A percentile compares a stretch with the other conserved stretches of the same genome.
Evolutionary conservation across 2,113 vertebrate species (phyloP).

Genomic region (Semicossyphus pulcher): DNA sequence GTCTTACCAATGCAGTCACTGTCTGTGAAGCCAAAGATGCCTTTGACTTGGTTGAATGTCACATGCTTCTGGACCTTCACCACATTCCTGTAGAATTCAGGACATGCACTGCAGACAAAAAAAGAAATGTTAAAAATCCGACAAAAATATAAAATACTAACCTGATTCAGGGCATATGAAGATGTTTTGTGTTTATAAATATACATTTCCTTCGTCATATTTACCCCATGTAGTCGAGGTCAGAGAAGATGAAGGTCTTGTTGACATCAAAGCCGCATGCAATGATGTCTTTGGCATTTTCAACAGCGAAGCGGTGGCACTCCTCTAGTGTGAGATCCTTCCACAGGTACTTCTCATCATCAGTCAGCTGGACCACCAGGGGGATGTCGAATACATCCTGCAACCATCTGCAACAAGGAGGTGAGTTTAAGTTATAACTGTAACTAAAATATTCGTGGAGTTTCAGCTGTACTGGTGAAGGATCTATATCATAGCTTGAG

Average conservation of each 20-base stretch:
- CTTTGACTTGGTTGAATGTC: conserved; percentile 98
- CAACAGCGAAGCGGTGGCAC: conserved; percentile 87
- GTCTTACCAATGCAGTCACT: conserved; percentile 95
- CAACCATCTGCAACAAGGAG: conserved; percentile 87
- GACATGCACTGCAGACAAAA: conserved; percentile 84
- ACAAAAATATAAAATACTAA: too few species aligned
- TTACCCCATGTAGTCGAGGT: conserved; percentile 98
- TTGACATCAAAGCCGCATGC: conserved; percentile 96
- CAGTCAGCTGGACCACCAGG: conserved; percentile 94
- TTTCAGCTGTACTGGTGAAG: not conserved
- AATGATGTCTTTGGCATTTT: conserved; percentile 97
- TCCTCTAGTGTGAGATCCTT: conserved; percentile 94
- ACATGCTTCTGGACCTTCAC: conserved; percentile 97
- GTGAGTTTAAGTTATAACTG: not conserved
- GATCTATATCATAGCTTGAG: not conserved
- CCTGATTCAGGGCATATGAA: too few species aligned
- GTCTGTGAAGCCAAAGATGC: conserved; percentile 98
- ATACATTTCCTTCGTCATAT: not conserved
- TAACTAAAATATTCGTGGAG: not conserved
- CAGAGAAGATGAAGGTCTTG: conserved; percentile 99
- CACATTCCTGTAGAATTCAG: conserved; percentile 94
- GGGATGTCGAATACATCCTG: conserved; percentile 96
- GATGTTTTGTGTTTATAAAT: not conserved
- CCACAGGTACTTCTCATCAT: conserved; percentile 99
- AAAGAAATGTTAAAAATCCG: not conserved